A percentile compares a stretch with the other conserved stretches of the same genome.
Evolutionary conservation across 30 jellyfish, hydroid and myxozoan species (phyloP).

Genomic region (Cassiopea andromeda): DNA sequence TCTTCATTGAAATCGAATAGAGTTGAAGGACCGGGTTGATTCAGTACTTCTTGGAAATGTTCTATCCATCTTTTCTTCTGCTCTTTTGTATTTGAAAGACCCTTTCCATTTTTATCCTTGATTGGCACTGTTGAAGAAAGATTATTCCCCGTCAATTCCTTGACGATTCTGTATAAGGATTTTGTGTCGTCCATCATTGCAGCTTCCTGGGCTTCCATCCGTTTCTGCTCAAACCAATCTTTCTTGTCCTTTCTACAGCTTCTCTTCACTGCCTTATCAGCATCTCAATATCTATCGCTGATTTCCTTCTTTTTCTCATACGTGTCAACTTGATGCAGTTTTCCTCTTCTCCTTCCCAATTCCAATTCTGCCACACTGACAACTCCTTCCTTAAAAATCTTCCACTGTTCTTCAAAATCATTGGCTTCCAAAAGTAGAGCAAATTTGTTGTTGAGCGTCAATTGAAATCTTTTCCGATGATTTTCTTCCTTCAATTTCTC

Average conservation of each 20-base stretch:
- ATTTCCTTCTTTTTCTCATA: neutral
- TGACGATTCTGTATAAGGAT: neutral
- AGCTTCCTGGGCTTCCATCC: conserved; percentile 9
- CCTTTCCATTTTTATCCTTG: conserved; percentile 16
- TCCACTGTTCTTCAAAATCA: conserved; percentile 1
- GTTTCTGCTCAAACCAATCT: neutral
- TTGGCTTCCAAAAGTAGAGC: neutral
- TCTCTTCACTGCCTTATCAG: neutral
- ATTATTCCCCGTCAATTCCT: conserved; percentile 1
- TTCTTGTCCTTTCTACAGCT: conserved; percentile 9
- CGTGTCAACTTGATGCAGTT: neutral
- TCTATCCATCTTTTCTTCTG: conserved; percentile 12
- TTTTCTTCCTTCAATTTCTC: conserved; percentile 10
- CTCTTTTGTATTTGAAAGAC: neutral
- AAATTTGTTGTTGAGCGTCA: neutral
- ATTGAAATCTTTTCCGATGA: neutral
- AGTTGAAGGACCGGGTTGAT: neutral
- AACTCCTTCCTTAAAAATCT: neutral
- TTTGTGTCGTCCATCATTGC: conserved; percentile 2
- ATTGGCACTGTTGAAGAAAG: neutral
- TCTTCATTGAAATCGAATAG: neutral
- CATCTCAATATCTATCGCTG: neutral
- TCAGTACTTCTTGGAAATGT: conserved; percentile 4
- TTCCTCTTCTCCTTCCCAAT: conserved; percentile 10
- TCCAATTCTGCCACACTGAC: neutral